A percentile compares a stretch with the other conserved stretches of the same genome.
phyloP scores from a whole-genome alignment of 2,113 vertebrate species.

The Pheucticus melanocephalus region DNA sequence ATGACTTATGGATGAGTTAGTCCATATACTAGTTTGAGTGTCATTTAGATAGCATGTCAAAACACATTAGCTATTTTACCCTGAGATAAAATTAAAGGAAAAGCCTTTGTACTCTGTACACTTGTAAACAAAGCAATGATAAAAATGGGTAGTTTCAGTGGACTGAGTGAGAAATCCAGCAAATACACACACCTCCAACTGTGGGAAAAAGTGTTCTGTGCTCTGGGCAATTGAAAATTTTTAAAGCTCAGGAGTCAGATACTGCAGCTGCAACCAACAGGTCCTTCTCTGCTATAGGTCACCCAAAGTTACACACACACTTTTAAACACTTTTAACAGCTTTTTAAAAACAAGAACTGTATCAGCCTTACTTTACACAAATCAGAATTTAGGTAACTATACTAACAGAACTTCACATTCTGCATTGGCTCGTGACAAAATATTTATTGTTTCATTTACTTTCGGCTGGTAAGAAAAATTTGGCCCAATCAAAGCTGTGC shows the following conservation, averaged over 20 bases:
- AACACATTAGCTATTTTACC: constrained; percentile 80
- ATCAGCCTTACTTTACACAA: background rate
- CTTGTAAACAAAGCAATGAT: constrained; percentile 51
- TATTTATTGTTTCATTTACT: background rate
- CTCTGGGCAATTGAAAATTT: background rate
- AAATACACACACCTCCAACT: background rate
- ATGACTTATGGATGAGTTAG: constrained; percentile 95
- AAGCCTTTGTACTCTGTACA: constrained; percentile 52
- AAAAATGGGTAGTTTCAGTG: constrained; percentile 5
- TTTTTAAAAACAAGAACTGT: background rate
- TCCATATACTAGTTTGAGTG: constrained; percentile 79
- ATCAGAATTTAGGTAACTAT: background rate
- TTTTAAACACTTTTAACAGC: too few relatives aligned
- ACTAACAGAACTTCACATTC: background rate
- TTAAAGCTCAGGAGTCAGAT: background rate
- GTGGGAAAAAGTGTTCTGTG: accelerated
- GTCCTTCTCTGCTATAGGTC: background rate
- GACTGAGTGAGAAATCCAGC: constrained; percentile 1
- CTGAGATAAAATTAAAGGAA: constrained; percentile 64
- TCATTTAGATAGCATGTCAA: constrained; percentile 87
- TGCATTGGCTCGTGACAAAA: background rate
- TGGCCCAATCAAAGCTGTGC: background rate
- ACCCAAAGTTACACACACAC: background rate
- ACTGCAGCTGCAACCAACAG: background rate
- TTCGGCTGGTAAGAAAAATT: background rate